Percentiles rank a stretch among this genome's conserved stretches.
phyloP scores from a whole-genome alignment of 2,888 invertebrate genomes.

The Gryllus longicercus region DNA sequence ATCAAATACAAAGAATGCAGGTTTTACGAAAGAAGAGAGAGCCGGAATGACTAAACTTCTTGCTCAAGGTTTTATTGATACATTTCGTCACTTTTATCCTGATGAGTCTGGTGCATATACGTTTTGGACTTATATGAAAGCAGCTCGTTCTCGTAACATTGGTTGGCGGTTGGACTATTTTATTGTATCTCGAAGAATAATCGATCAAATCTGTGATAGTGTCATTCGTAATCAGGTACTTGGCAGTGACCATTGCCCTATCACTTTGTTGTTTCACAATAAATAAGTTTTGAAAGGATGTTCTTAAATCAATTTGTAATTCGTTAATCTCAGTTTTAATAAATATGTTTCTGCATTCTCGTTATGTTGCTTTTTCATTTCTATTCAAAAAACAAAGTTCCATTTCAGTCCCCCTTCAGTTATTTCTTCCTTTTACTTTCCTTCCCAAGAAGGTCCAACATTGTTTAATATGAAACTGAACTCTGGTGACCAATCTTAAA shows the following conservation, averaged over 20 bases:
- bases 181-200: conserved; percentile 76
- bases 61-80: conserved; percentile 78
- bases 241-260: conserved; percentile 96
- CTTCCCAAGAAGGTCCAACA: too few relatives aligned
- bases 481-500: too few relatives aligned
- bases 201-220: conserved; percentile 76
- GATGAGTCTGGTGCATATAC: conserved; percentile 79
- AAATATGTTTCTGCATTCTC: too few relatives aligned
- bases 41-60: conserved; percentile 85
- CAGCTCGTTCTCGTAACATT: conserved; percentile 81
- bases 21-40: conserved; percentile 93
- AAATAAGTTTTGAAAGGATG: conserved; percentile 22
- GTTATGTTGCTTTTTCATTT: too few relatives aligned
- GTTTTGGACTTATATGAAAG: conserved; percentile 92
- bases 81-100: conserved; percentile 83
- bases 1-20: conserved; percentile 86
- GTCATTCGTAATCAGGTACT: conserved; percentile 74
- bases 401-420: too few relatives aligned
- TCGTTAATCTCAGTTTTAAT: too few relatives aligned
- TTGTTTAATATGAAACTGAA: too few relatives aligned
- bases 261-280: conserved; percentile 63
- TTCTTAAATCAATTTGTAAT: too few relatives aligned
- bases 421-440: too few relatives aligned
- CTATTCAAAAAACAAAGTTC: too few relatives aligned
- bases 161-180: conserved; percentile 99